A percentile compares a stretch with the other conserved stretches of the same genome.
Evolutionary conservation across 2,797 vertebrate genomes (phyloP).

Genomic region (Artibeus lituratus): DNA sequence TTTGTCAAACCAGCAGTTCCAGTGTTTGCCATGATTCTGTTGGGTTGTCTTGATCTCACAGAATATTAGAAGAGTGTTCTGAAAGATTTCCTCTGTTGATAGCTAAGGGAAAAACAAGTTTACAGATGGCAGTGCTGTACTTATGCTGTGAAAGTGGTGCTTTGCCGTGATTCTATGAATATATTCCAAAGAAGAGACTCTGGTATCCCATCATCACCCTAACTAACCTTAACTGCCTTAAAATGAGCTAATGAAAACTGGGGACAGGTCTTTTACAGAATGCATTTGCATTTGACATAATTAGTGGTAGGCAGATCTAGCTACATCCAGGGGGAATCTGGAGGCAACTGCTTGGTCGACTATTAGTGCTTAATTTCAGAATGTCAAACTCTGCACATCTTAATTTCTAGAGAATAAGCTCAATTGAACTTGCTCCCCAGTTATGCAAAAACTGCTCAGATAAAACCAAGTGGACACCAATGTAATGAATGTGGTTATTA

Average conservation of each 20-base stretch:
- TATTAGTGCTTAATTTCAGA: constrained; percentile 97
- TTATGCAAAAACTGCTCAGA: constrained; percentile 89
- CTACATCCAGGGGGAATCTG: constrained; percentile 91
- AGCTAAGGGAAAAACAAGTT: constrained; percentile 44
- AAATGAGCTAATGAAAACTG: constrained; percentile 80
- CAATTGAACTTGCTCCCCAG: constrained; percentile 89
- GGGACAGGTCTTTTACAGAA: constrained; percentile 81
- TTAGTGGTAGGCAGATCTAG: constrained; percentile 92
- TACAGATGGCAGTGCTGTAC: constrained; percentile 48
- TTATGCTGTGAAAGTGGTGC: background rate
- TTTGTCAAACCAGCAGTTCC: constrained; percentile 53
- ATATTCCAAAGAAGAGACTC: background rate
- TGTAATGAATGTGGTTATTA: constrained; percentile 99
- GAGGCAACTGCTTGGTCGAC: constrained; percentile 94
- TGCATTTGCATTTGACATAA: constrained; percentile 94
- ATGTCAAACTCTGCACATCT: constrained; percentile 95
- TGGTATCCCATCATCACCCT: constrained; percentile 55
- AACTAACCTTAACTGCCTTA: constrained; percentile 70
- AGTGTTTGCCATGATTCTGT: background rate
- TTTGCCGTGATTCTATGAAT: constrained; percentile 59
- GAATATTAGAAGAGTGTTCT: constrained; percentile 34
- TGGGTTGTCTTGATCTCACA: constrained; percentile 51
- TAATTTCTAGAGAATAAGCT: constrained; percentile 94
- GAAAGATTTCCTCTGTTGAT: constrained; percentile 46
- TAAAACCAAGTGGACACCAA: constrained; percentile 92